These are phyloP conservation scores for Ptyas mucosa DNA, from an alignment of 2,113 vertebrate species.

Conservation along the genomic window DNA sequence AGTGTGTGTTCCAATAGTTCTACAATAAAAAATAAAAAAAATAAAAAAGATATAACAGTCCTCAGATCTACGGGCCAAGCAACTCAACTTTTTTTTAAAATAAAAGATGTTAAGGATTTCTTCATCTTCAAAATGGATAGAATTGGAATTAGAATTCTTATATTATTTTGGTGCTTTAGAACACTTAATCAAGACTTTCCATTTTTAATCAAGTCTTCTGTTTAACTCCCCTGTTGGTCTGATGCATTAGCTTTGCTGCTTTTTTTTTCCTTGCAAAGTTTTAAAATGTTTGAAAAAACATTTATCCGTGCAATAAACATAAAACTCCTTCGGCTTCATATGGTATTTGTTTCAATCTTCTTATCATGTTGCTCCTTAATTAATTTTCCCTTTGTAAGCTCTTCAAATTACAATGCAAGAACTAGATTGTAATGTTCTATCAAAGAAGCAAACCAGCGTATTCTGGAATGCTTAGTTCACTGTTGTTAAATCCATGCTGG, in stretches of 20 bases:
- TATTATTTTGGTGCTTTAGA: neutral
- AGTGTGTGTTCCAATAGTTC: neutral
- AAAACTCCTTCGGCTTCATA: neutral
- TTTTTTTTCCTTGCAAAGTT: neutral
- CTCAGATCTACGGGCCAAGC: neutral
- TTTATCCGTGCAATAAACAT: neutral
- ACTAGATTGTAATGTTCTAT: neutral
- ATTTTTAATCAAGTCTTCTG: neutral
- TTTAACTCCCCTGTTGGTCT: neutral
- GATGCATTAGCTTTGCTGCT: neutral
- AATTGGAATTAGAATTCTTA: neutral
- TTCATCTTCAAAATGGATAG: neutral
- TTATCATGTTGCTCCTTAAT: neutral
- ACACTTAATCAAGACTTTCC: neutral
- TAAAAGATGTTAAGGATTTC: neutral
- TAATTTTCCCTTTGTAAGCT: neutral
- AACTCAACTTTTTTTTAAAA: no score
- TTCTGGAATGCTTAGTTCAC: neutral
- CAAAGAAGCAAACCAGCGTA: neutral
- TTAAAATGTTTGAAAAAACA: neutral
- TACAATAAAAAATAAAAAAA: no score
- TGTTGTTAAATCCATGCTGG: conserved; percentile 3
- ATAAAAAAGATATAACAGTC: neutral
- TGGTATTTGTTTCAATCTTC: neutral
- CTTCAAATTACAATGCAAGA: neutral